A percentile compares a stretch with the other conserved stretches of the same genome.
phyloP scores from a whole-genome alignment of 2,888 invertebrate species.

The Drosophila macrothrix region DNA sequence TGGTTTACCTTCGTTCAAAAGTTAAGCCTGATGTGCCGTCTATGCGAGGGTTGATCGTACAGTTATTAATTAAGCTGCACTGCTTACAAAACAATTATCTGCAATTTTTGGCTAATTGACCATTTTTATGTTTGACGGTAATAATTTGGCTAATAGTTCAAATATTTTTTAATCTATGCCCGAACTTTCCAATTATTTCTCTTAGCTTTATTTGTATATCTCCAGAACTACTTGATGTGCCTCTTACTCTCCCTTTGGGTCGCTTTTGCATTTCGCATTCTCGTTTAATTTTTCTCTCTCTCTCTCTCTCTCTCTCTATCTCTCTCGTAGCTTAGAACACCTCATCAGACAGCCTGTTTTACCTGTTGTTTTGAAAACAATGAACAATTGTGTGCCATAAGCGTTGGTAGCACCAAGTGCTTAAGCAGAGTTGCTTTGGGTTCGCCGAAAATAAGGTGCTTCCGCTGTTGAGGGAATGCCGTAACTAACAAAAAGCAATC shows the following conservation, averaged over 20 bases:
- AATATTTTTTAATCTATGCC: background rate
- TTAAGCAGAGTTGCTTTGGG: slow-evolving; percentile 1
- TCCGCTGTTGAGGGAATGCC: slow-evolving; percentile 44
- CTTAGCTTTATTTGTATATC: no score
- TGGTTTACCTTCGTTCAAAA: slow-evolving; percentile 20
- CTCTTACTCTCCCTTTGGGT: background rate
- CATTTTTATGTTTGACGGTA: no score
- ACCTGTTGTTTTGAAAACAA: slow-evolving; percentile 70
- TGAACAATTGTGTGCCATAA: slow-evolving; percentile 64
- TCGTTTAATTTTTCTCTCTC: slow-evolving; percentile 21
- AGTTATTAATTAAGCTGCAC: background rate
- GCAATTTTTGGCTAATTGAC: background rate
- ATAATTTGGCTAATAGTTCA: background rate
- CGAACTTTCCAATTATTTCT: background rate
- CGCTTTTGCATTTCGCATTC: slow-evolving; percentile 2
- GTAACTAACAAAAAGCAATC: background rate
- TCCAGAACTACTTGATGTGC: slow-evolving; percentile 11
- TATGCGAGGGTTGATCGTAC: slow-evolving; percentile 7
- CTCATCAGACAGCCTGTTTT: slow-evolving; percentile 44
- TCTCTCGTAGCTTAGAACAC: background rate
- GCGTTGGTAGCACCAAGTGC: slow-evolving; percentile 13
- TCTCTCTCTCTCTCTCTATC: slow-evolving; percentile 1
- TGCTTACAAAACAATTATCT: background rate
- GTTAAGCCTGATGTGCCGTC: slow-evolving; percentile 11
- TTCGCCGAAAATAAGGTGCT: slow-evolving; percentile 68